phyloP scores from a whole-genome alignment of 2,113 vertebrate genomes.

The Gorsachius goisagi region DNA sequence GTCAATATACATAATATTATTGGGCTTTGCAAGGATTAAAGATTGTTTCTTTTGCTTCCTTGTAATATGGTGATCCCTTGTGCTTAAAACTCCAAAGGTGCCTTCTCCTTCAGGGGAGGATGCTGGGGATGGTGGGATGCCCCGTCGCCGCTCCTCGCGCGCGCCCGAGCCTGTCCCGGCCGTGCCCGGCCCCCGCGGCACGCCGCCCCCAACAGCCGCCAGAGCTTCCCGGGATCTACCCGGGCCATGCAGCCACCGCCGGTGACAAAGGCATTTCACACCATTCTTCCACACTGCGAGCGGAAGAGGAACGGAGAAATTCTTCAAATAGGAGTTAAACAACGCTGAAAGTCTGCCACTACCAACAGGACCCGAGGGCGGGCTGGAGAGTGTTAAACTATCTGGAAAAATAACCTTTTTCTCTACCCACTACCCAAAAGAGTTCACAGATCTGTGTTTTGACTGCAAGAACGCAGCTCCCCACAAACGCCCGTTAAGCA shows the following conservation, averaged over 20 bases:
- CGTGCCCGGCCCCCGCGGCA: not conserved
- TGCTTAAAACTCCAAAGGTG: not conserved
- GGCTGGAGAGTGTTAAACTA: not conserved
- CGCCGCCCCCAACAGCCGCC: not conserved
- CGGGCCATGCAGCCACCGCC: not conserved
- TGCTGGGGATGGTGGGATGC: not conserved
- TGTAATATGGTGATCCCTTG: conserved; percentile 50
- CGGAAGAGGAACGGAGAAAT: rapidly evolving
- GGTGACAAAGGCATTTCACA: not conserved
- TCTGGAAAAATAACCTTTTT: not conserved
- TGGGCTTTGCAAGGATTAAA: conserved; percentile 80
- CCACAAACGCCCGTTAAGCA: not conserved
- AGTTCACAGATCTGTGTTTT: not conserved
- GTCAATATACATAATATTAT: conserved; percentile 86
- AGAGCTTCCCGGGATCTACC: not conserved
- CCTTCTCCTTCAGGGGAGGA: not conserved
- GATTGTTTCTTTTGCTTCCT: conserved; percentile 74
- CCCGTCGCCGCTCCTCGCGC: not conserved
- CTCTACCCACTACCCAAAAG: not conserved
- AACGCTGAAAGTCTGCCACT: not conserved
- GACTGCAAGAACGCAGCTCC: not conserved
- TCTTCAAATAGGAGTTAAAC: not conserved
- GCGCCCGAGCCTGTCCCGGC: rapidly evolving
- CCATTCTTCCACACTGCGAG: rapidly evolving
- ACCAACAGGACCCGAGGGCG: not conserved